phyloP scores from a whole-genome alignment of 2,113 vertebrate genomes.

The Xenopus laevis region DNA sequence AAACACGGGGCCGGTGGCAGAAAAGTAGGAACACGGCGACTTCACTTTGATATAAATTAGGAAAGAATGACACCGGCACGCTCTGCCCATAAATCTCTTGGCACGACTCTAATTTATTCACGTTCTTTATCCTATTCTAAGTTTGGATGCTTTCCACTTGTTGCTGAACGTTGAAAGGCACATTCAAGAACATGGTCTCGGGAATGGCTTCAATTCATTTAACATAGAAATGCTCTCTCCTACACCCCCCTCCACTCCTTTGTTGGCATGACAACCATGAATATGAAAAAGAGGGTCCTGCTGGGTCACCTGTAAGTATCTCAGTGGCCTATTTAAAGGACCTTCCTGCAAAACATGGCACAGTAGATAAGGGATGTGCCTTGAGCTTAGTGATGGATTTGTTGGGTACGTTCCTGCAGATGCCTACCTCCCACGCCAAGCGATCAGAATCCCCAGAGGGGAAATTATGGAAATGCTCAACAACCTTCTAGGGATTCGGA shows the following conservation, averaged over 20 bases:
- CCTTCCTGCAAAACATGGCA: slow-evolving; percentile 16
- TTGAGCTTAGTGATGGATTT: slow-evolving; percentile 2
- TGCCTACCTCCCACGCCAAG: neutral
- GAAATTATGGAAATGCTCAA: too few relatives aligned
- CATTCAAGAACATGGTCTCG: slow-evolving; percentile 36
- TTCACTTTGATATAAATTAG: slow-evolving; percentile 54
- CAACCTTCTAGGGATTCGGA: too few relatives aligned
- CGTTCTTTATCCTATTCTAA: slow-evolving; percentile 20
- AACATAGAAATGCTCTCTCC: neutral
- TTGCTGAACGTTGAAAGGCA: slow-evolving; percentile 44
- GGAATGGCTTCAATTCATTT: slow-evolving; percentile 18
- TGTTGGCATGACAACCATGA: slow-evolving; percentile 47
- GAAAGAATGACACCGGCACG: slow-evolving; percentile 42
- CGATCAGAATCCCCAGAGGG: too few relatives aligned
- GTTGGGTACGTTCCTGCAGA: neutral
- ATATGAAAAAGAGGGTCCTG: slow-evolving; percentile 10
- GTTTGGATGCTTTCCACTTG: slow-evolving; percentile 56
- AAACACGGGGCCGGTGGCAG: slow-evolving; percentile 50
- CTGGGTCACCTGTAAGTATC: slow-evolving; percentile 41
- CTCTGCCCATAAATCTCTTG: slow-evolving; percentile 52
- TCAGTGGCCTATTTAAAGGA: slow-evolving; percentile 28
- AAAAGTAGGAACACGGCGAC: slow-evolving; percentile 45
- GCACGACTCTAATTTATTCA: slow-evolving; percentile 34
- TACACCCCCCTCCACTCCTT: slow-evolving; percentile 45
- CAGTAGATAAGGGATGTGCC: neutral